These are phyloP conservation scores for Chrysolina oricalcia DNA, from an alignment of 2,888 invertebrate genomes.

Conservation along the genomic window DNA sequence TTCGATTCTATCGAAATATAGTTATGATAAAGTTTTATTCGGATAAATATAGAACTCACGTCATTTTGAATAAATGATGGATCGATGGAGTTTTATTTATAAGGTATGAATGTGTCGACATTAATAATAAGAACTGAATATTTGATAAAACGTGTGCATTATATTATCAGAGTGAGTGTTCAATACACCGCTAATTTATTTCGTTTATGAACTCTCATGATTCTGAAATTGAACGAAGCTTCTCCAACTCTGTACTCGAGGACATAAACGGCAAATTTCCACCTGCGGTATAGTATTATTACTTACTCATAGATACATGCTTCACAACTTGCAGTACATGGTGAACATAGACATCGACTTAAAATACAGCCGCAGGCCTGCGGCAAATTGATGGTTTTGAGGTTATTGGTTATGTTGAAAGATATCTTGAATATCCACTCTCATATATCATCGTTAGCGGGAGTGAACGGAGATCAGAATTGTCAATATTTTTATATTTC, in stretches of 20 bases:
- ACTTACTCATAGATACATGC: background rate
- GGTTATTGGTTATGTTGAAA: background rate
- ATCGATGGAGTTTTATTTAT: too few relatives aligned
- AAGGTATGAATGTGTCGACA: too few relatives aligned
- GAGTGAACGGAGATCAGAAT: background rate
- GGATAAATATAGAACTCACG: too few relatives aligned
- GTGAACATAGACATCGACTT: constrained; percentile 1
- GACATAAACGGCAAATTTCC: background rate
- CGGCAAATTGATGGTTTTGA: background rate
- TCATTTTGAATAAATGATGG: too few relatives aligned
- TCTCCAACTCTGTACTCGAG: too few relatives aligned
- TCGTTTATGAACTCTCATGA: background rate
- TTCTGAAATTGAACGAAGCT: background rate
- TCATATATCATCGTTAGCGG: background rate
- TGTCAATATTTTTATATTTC: too few relatives aligned
- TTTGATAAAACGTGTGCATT: too few relatives aligned
- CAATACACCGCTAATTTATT: too few relatives aligned
- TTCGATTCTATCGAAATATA: too few relatives aligned
- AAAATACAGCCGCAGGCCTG: background rate
- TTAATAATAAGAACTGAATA: too few relatives aligned
- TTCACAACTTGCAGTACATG: background rate
- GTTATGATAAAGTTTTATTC: too few relatives aligned
- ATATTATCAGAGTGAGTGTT: too few relatives aligned
- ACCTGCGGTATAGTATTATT: background rate
- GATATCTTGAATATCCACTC: background rate